Base-by-base conservation (phyloP, 2,888 invertebrate species). In the Itoplectis maculator region DNA sequence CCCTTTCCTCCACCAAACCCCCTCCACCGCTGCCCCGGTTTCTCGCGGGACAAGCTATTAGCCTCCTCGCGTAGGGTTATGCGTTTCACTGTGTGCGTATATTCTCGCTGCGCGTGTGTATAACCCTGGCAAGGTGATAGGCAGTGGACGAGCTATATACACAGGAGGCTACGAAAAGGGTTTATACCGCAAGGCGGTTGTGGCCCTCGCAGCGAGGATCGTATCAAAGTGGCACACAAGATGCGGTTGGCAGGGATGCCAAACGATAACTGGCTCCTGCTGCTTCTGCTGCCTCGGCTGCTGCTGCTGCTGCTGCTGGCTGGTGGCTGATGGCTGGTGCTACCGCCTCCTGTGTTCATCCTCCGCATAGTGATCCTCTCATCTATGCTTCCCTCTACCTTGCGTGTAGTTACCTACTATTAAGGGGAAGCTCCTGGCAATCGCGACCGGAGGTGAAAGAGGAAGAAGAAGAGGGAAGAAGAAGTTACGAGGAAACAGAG, bases 221-320 rank as follows among this genome's bases (percentile, higher is more conserved):
- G 83, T 84, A 85, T 84, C 85, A 83, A 85, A 85, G 84, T 85
- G 84, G 84, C 81, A 83, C 85, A 84, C 83, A 83, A 84, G 85
- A 86, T 86, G 87, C 84, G 88, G 88, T 89, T 90, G 90, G 90
- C 90, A 87, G 82, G 82, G 84, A 83, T 88, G 91, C 91, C 91
- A 91, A 91, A 91, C 89, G 91, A 89, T 91, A 90, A 91, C 90
- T 87, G 89, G 82, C 79, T 76, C 49, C 49, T 49, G 54, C 61
- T 78, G 59, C 47, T 56, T 35, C 20, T 47, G 78, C 77, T 73
- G 59, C 49, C 29, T 37, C 69, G 72, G 51, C 49, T 74, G 40
- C 11, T 47, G 47, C 29, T 47, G n/a, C 61, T 78, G 59, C 47
- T 56, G 45, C 20, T 47, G 78, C 77, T 73, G 59, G 40, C 29